Percentiles rank a stretch among this genome's conserved stretches.
phyloP scores from a whole-genome alignment of 1,140 invertebrate species.

The Zaprionus davidi region DNA sequence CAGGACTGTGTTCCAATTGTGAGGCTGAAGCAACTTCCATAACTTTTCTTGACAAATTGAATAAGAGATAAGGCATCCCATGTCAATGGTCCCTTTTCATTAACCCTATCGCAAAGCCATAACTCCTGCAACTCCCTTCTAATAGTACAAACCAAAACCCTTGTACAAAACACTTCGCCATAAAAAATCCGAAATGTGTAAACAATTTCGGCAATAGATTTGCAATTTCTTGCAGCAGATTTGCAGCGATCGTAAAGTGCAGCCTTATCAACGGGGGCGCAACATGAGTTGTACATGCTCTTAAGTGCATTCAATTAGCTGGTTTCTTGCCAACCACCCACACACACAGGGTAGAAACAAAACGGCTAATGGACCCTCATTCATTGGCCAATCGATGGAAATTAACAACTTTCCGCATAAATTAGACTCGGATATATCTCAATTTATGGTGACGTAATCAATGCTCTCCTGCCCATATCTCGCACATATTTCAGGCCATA shows the following conservation, averaged over 20 bases:
- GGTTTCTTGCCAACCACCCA: constrained; percentile 29
- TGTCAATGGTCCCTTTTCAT: neutral
- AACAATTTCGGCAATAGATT: constrained; percentile 27
- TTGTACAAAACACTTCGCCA: neutral
- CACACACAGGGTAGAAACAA: constrained; percentile 17
- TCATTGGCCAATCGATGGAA: constrained; percentile 71
- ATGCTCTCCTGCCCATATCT: constrained; percentile 62
- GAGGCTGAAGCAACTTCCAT: neutral
- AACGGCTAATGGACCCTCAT: constrained; percentile 33
- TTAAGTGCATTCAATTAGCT: constrained; percentile 53
- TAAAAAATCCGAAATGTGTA: neutral
- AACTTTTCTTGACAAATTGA: neutral
- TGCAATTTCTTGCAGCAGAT: constrained; percentile 9
- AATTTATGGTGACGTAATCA: constrained; percentile 78
- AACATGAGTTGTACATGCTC: constrained; percentile 43
- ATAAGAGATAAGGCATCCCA: neutral
- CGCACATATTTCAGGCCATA: constrained; percentile 47
- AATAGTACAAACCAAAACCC: neutral
- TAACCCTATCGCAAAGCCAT: neutral
- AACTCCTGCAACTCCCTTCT: neutral
- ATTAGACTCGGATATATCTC: constrained; percentile 65
- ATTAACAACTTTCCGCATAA: constrained; percentile 75
- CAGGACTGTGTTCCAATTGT: neutral
- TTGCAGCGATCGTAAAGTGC: constrained; percentile 45
- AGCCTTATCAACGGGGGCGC: constrained; percentile 32